Evolutionary conservation across 2,113 vertebrate species (phyloP).

Genomic region (Dipodomys spectabilis): DNA sequence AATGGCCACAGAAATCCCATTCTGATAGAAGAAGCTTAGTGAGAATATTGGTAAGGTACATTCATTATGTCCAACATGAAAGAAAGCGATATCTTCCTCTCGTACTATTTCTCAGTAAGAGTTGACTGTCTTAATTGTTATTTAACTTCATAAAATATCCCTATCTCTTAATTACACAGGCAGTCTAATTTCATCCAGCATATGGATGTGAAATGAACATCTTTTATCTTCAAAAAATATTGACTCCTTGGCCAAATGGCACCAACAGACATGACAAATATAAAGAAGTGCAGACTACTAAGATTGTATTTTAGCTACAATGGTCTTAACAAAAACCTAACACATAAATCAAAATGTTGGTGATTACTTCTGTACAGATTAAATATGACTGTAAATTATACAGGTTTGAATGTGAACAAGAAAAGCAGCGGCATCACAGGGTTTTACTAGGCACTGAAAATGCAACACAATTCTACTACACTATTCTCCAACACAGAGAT

Average conservation of each 20-base stretch:
- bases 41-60: neutral
- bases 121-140: neutral
- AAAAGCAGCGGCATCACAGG: neutral
- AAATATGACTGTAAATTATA: neutral
- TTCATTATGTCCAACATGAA: accelerated
- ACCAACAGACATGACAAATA: neutral
- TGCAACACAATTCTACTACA: neutral
- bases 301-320: neutral
- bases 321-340: neutral
- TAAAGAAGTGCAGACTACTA: neutral
- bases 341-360: neutral
- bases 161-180: neutral
- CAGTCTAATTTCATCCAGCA: too few species aligned
- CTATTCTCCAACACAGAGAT: neutral
- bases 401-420: neutral
- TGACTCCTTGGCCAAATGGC: conserved; percentile 1
- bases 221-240: neutral
- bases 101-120: neutral
- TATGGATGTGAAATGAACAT: neutral
- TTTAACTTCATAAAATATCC: neutral
- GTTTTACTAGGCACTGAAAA: neutral
- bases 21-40: neutral
- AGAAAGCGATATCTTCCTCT: accelerated
- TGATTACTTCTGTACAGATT: conserved; percentile 15
- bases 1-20: accelerated